phyloP scores from a whole-genome alignment of 2,888 invertebrate species.

The Sialis lutaria region DNA sequence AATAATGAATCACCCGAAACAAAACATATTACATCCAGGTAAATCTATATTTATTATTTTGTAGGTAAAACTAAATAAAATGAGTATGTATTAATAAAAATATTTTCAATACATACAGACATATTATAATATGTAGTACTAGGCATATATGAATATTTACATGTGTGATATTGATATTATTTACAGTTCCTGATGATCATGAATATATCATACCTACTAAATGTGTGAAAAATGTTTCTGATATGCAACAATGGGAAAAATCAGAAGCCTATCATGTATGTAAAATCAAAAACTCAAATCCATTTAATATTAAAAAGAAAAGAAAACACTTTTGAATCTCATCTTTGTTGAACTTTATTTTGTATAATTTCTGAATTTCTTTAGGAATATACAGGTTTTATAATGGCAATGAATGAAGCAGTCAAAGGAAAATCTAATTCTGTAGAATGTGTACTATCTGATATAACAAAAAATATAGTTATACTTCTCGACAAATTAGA shows the following conservation, averaged over 20 bases:
- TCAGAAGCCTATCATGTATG: conserved; percentile 69
- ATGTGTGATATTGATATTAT: conserved; percentile 3
- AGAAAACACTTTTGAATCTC: conserved; percentile 1
- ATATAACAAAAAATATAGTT: conserved; percentile 39
- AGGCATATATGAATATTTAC: background rate
- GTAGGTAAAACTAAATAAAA: no score
- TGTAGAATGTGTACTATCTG: conserved; percentile 41
- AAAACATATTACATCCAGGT: no score
- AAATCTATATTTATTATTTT: no score
- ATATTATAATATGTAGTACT: background rate
- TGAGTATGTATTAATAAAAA: no score
- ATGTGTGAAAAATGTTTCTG: conserved; percentile 43
- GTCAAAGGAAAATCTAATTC: conserved; percentile 62
- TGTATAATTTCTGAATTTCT: conserved; percentile 10
- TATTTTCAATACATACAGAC: background rate
- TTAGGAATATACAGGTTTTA: conserved; percentile 71
- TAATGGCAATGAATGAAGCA: conserved; percentile 71
- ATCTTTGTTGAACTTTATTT: conserved; percentile 1
- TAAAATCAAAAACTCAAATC: conserved; percentile 5
- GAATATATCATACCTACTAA: conserved; percentile 45
- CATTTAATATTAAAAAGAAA: background rate
- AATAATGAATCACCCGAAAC: no score
- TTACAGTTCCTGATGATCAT: conserved; percentile 34
- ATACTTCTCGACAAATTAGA: conserved; percentile 53
- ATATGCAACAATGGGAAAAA: conserved; percentile 66